Evolutionary conservation across 1,140 invertebrate species (phyloP), one percentile per base, ranked within the genome.

Genomic region (Euura lappo): DNA sequence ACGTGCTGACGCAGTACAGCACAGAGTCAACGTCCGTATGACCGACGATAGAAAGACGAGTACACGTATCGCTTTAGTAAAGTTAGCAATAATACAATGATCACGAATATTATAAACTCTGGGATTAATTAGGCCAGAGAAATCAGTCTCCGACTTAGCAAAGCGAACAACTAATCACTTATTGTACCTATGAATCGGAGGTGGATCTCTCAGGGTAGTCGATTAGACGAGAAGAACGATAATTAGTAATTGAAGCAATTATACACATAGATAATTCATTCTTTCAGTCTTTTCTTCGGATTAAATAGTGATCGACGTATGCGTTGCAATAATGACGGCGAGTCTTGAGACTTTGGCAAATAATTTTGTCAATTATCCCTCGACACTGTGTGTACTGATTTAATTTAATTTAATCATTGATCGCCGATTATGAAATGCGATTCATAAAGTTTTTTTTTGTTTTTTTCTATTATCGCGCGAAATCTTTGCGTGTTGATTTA

Each of bases 11-110:
- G 44, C 86, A 90, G 79, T 85, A 84, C 70, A 85, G 82, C 73
- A 80, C 83, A 69, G 86, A 85, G 77, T 86, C 85, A 70, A 88
- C 85, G 78, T 88, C 88, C n/a, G 85, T 89, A 74, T 89, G 77
- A 86, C 80, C 69, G 10, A 43, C 13, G 42, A 13, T 13, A 7
- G 43, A 68, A 10, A 7, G 69, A 45, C 69, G 10, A 44, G 43
- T 45, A 70, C 28, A 68, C 8, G 66, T 68, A 68, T 6, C 28
- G 42, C 28, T 28, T 44, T 6, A 68, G 3, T 28, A 28, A 68
- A 8, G 3, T 68, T 28, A 44, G 13, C 44, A 68, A 44, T 68
- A 42, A 68, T 44, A 8, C 44, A 13, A 28, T 43, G 66, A 68
- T 8, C 11, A 28, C 66, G 66, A 68, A 7, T 8, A 68, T 68